A percentile compares a stretch with the other conserved stretches of the same genome.
These are phyloP conservation scores for Hyphantria cunea DNA, from an alignment of 1,140 invertebrate species.

Conservation along the genomic window DNA sequence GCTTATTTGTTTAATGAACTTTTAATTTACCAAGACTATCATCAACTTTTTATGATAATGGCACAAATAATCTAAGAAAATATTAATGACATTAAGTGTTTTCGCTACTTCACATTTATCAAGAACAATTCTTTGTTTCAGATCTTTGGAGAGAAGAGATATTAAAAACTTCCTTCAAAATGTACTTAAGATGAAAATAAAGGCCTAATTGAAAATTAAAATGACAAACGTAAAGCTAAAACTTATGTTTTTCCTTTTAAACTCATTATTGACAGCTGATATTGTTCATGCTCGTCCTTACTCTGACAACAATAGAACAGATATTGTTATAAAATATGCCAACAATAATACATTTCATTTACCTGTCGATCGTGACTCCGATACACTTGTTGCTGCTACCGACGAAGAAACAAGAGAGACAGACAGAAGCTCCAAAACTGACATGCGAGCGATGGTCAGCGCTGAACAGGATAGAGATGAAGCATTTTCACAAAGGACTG, in stretches of 20 bases:
- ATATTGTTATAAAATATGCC: conserved; percentile 51
- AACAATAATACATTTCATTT: conserved; percentile 61
- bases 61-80: no score
- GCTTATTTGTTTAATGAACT: no score
- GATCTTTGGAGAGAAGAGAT: conserved; percentile 5
- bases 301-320: conserved; percentile 53
- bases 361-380: conserved; percentile 68
- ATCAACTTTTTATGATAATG: no score
- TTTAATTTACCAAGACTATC: no score
- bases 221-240: conserved; percentile 71
- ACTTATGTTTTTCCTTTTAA: conserved; percentile 70
- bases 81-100: no score
- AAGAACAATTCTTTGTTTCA: neutral
- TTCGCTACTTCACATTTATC: no score
- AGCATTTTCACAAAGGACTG: conserved; percentile 56
- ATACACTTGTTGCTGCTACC: conserved; percentile 66
- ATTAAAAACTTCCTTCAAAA: conserved; percentile 13
- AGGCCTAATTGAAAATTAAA: conserved; percentile 25
- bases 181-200: conserved; percentile 11
- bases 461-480: conserved; percentile 70
- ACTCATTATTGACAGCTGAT: conserved; percentile 61
- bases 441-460: conserved; percentile 64
- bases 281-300: conserved; percentile 63
- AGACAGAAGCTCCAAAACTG: conserved; percentile 57
- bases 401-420: conserved; percentile 61